Conservation (phyloP, 2,113 vertebrate species). For the Ciconia maguari region DNA sequence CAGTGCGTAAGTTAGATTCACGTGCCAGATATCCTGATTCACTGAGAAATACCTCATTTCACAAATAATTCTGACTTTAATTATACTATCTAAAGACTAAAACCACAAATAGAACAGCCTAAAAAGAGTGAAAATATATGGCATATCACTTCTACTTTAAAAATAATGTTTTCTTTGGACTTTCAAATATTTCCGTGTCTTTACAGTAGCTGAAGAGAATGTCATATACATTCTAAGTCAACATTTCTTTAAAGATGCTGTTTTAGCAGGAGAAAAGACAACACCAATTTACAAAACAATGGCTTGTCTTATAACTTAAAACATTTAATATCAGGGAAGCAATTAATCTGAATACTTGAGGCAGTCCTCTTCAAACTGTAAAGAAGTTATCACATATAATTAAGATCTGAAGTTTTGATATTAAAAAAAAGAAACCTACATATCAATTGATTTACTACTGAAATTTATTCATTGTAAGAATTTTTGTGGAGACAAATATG, state of each 20-base stretch:
- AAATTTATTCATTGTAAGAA: neutral
- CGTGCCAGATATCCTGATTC: neutral
- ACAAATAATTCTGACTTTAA: neutral
- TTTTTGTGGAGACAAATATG: neutral
- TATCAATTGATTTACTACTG: neutral
- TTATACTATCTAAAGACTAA: neutral
- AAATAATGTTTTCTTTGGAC: neutral
- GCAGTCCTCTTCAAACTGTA: neutral
- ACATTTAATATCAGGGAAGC: neutral
- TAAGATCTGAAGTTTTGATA: neutral
- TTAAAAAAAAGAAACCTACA: neutral
- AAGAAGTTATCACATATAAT: neutral
- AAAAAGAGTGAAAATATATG: neutral
- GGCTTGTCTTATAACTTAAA: conserved; percentile 6
- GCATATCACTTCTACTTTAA: neutral
- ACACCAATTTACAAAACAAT: conserved; percentile 13
- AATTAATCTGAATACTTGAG: neutral
- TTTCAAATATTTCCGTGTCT: neutral
- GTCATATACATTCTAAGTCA: neutral
- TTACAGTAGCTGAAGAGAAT: neutral
- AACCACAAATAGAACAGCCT: neutral
- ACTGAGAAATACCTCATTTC: neutral
- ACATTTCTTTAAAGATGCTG: conserved; percentile 12
- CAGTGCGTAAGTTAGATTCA: neutral
- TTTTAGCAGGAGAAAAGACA: conserved; percentile 26